Conservation (phyloP, 2,888 invertebrate species). For the Leuctra nigra region DNA sequence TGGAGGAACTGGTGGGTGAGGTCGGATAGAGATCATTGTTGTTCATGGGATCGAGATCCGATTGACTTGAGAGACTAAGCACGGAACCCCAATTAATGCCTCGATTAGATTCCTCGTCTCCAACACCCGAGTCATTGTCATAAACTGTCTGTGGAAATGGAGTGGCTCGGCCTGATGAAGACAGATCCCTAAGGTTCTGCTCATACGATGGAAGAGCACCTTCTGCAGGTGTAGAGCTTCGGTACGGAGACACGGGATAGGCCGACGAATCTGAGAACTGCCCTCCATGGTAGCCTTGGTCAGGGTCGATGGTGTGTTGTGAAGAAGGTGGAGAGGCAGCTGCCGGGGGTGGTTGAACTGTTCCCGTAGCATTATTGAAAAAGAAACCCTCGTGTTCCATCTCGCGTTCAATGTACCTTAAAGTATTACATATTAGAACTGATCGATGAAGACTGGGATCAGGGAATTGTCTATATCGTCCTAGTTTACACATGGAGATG, state of each 20-base stretch:
- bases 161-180: slow-evolving; percentile 56
- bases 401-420: slow-evolving; percentile 82
- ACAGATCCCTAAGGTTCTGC: slow-evolving; percentile 44
- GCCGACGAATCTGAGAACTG: slow-evolving; percentile 33
- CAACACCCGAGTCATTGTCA: slow-evolving; percentile 37
- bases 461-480: slow-evolving; percentile 78
- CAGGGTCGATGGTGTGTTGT: slow-evolving; percentile 36
- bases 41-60: slow-evolving; percentile 73
- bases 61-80: slow-evolving; percentile 77
- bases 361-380: slow-evolving; percentile 34
- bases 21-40: slow-evolving; percentile 65
- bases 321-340: slow-evolving; percentile 42
- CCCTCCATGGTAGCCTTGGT: slow-evolving; percentile 34
- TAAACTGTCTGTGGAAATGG: slow-evolving; percentile 69
- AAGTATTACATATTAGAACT: slow-evolving; percentile 88
- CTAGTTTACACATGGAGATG: slow-evolving; percentile 86
- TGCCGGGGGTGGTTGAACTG: slow-evolving; percentile 38
- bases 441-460: slow-evolving; percentile 85
- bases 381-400: slow-evolving; percentile 57
- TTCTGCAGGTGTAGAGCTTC: slow-evolving; percentile 10
- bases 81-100: slow-evolving; percentile 91
- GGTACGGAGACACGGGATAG: slow-evolving; percentile 21
- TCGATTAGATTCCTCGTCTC: slow-evolving; percentile 58
- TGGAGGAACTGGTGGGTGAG: slow-evolving; percentile 24
- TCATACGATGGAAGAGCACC: slow-evolving; percentile 35